These are phyloP conservation scores for Priocnemis perturbator DNA, from an alignment of 2,888 invertebrate genomes.

Conservation along the genomic window DNA sequence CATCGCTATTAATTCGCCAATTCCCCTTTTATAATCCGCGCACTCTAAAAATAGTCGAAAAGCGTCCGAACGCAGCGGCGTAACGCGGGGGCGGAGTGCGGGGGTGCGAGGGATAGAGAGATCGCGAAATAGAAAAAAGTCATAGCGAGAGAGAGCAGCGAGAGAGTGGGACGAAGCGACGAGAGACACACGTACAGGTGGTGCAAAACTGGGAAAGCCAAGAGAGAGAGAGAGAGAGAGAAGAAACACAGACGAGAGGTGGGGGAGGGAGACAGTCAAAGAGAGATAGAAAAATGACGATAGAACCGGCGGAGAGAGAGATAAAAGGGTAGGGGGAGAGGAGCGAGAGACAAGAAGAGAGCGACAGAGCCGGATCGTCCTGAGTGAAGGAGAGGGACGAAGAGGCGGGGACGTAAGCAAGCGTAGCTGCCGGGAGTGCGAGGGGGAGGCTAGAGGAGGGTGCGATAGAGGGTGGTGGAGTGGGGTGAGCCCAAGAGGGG, in stretches of 20 bases:
- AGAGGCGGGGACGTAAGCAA: conserved; percentile 6
- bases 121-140: not conserved
- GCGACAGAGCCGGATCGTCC: not conserved
- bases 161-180: conserved; percentile 3
- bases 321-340: conserved; percentile 21
- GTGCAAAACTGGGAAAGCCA: not conserved
- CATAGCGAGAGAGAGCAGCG: not conserved
- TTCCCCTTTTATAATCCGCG: too few species aligned
- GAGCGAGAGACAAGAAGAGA: conserved; percentile 28
- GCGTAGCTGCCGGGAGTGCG: conserved; percentile 35
- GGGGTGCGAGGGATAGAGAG: not conserved
- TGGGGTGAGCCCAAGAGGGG: conserved; percentile 59
- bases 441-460: conserved; percentile 36
- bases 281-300: conserved; percentile 17
- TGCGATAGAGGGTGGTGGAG: conserved; percentile 55
- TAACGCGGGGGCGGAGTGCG: not conserved
- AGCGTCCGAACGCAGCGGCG: too few species aligned
- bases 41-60: too few species aligned
- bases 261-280: conserved; percentile 15
- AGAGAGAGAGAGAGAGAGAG: conserved; percentile 10
- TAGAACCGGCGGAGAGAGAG: conserved; percentile 24
- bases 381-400: conserved; percentile 4
- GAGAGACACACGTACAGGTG: not conserved
- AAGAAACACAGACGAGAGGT: conserved; percentile 16
- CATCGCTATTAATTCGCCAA: too few species aligned